Base-by-base conservation (phyloP, 2,113 vertebrate species). In the Dicaeum eximium region DNA sequence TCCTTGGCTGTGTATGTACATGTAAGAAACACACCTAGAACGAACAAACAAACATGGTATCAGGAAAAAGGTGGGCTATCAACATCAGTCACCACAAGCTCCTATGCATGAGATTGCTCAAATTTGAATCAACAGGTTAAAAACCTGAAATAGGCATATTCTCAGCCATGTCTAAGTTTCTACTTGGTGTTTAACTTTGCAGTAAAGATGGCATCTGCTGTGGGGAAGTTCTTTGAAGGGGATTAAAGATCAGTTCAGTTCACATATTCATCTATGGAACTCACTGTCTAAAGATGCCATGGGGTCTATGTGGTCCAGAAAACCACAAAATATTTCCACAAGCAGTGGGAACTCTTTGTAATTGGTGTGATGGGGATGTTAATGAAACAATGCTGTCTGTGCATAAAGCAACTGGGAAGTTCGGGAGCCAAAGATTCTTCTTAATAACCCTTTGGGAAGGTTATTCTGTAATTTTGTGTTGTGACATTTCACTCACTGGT, bases 1-100 rank as follows among this genome's bases (percentile, higher is more conserved):
- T 98, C 98, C 92, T 98, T 99, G 96, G 98, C 98, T 88, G 97
- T 97, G 75, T 97, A 95, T 18, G 97, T 93, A 91, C 97, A 98
- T 37, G 96, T 96, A 82, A 99, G 97, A 88, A 99, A 93, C 79
- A 98, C 93, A 87, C 95, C 99, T 99, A 91, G 90, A 91, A 62
- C 40, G 90, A 91, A 62, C 40, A 95, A 94, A 96, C 74, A 96
- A 97, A 90, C 11, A 40, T 10, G 35, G 16, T 64, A 25, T 96
- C 71, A 96, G 67, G 35, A n/a, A 73, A 80, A 92, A 37, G 7
- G 6, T 12, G 61, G 13, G 8, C 25, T 77, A 13, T 45, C 45
- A 93, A 23, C 44, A 80, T 67, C 40, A 79, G 44, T 74, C 81
- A 50, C 16, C n/a, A 47, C 33, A 69, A 91, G 17, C 4, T 71